Percentiles rank a stretch among this genome's conserved stretches.
Conservation (phyloP, 2,113 vertebrate genomes). For the Asarcornis scutulata region DNA sequence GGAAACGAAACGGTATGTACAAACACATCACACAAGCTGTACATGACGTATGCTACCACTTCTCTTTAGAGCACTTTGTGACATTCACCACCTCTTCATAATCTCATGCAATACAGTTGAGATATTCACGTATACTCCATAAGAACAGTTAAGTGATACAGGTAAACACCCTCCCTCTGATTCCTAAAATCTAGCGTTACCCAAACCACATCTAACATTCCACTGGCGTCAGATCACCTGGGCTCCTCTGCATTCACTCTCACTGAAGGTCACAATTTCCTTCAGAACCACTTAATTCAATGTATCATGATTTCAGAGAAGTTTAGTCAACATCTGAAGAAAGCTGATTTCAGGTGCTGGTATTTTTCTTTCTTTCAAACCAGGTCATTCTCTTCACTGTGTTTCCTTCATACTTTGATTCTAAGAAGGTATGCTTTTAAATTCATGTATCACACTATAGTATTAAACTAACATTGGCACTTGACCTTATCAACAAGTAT, state of each 20-base stretch:
- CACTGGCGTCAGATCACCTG: slow-evolving; percentile 46
- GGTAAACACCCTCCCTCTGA: slow-evolving; percentile 30
- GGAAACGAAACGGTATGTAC: background rate
- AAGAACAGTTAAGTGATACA: background rate
- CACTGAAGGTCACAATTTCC: slow-evolving; percentile 64
- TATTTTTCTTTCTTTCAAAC: slow-evolving; percentile 60
- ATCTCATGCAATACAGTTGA: slow-evolving; percentile 49
- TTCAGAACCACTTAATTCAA: slow-evolving; percentile 62
- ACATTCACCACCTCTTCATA: slow-evolving; percentile 8
- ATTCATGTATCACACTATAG: slow-evolving; percentile 39
- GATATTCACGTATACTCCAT: background rate
- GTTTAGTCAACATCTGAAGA: slow-evolving; percentile 61
- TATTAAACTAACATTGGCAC: slow-evolving; percentile 16
- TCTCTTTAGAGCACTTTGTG: background rate
- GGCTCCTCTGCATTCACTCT: slow-evolving; percentile 59
- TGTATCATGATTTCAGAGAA: slow-evolving; percentile 55
- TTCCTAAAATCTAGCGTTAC: background rate
- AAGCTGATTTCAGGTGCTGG: slow-evolving; percentile 56
- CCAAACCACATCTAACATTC: slow-evolving; percentile 20
- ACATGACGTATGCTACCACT: background rate
- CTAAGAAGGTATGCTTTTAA: slow-evolving; percentile 57
- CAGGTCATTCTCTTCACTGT: slow-evolving; percentile 63
- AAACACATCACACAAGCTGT: background rate
- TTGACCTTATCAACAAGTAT: background rate
- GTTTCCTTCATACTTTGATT: slow-evolving; percentile 63